These are phyloP conservation scores for Tetragnatha montana DNA, from an alignment of 2,888 invertebrate species.

Conservation along the genomic window DNA sequence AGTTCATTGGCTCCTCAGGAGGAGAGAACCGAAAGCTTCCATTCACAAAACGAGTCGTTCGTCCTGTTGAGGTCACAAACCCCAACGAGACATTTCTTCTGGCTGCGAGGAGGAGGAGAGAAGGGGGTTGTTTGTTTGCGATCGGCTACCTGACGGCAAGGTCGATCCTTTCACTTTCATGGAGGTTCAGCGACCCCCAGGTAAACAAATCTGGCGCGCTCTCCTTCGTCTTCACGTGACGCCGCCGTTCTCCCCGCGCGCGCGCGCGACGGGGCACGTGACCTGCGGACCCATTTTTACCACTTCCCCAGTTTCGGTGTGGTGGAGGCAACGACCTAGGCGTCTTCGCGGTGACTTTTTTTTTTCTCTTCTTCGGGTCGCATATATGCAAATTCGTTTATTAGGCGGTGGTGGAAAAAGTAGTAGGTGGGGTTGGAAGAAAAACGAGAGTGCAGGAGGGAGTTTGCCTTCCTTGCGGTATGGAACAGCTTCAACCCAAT, in stretches of 20 bases:
- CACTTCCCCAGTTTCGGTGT: constrained; percentile 62
- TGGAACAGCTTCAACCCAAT: no score
- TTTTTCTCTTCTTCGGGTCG: no score
- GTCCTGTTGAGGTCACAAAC: constrained; percentile 59
- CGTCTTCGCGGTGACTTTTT: neutral
- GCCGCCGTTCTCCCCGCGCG: constrained; percentile 24
- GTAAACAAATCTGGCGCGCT: constrained; percentile 56
- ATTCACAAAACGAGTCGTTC: constrained; percentile 25
- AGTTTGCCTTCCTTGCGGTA: no score
- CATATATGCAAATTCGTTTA: no score
- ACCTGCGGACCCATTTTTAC: constrained; percentile 69
- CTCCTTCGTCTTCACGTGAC: constrained; percentile 50
- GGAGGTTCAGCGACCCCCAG: constrained; percentile 66
- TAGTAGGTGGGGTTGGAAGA: no score
- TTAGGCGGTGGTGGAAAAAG: no score
- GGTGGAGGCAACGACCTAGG: constrained; percentile 54
- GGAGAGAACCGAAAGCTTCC: neutral
- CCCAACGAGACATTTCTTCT: constrained; percentile 55
- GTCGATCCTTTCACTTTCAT: constrained; percentile 70
- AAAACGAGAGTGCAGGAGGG: no score
- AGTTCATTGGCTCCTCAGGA: no score
- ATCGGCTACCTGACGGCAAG: constrained; percentile 67
- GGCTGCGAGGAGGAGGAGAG: constrained; percentile 13
- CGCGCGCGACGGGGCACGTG: constrained; percentile 65
- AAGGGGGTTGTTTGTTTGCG: constrained; percentile 44